Conservation (phyloP, 2,888 invertebrate species). For the Nomada fabriciana region DNA sequence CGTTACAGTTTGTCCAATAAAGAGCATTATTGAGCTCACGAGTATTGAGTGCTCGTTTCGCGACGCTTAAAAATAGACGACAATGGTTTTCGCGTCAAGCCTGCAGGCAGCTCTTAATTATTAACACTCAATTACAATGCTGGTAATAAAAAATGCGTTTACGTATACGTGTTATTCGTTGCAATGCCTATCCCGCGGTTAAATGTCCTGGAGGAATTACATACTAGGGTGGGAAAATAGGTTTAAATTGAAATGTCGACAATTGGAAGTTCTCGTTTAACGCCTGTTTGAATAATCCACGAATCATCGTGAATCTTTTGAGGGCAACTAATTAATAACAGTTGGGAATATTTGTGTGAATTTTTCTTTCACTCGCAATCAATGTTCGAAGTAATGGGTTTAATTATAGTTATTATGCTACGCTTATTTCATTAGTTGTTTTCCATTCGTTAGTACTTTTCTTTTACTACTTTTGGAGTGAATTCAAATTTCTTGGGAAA, state of each 20-base stretch:
- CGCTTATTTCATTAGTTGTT: too few relatives aligned
- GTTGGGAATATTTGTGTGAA: neutral
- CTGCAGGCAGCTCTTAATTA: constrained; percentile 21
- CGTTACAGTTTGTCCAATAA: constrained; percentile 25
- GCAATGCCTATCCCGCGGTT: neutral
- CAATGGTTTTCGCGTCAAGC: constrained; percentile 16
- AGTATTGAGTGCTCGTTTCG: constrained; percentile 17
- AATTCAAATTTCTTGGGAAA: too few relatives aligned
- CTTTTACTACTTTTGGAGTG: too few relatives aligned
- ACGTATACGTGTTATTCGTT: neutral
- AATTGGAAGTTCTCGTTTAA: constrained; percentile 9
- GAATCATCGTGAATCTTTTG: neutral
- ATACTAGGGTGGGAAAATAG: constrained; percentile 21
- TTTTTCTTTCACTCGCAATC: too few relatives aligned
- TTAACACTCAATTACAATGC: constrained; percentile 32
- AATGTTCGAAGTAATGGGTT: too few relatives aligned
- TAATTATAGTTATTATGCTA: too few relatives aligned
- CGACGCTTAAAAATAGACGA: constrained; percentile 19
- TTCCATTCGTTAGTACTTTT: too few relatives aligned
- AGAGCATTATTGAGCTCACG: constrained; percentile 4
- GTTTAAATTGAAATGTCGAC: constrained; percentile 55
- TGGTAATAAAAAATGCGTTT: neutral
- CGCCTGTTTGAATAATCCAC: neutral
- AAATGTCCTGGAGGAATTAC: constrained; percentile 39
- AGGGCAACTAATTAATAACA: neutral